A percentile compares a stretch with the other conserved stretches of the same genome.
Conservation (phyloP, 2,113 vertebrate species). For the Cololabis saira region DNA sequence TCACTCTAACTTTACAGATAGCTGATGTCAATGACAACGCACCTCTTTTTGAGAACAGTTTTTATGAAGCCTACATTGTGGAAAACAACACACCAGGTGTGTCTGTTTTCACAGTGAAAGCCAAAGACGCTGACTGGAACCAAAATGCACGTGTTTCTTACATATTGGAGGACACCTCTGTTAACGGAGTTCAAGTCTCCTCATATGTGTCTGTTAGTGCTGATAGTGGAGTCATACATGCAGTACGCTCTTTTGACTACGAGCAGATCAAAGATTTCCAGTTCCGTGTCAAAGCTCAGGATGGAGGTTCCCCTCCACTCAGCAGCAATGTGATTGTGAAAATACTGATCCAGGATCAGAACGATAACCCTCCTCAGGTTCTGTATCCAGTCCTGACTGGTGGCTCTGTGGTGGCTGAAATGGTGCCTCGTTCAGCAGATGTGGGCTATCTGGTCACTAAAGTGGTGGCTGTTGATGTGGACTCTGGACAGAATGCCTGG, state of each 20-base stretch:
- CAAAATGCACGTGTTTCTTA: constrained; percentile 40
- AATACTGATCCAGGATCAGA: background rate
- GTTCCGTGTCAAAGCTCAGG: constrained; percentile 43
- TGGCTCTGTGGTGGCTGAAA: background rate
- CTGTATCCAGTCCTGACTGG: background rate
- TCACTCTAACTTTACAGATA: constrained; percentile 39
- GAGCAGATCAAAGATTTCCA: constrained; percentile 46
- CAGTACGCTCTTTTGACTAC: constrained; percentile 43
- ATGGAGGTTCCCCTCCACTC: constrained; percentile 40
- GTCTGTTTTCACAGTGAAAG: constrained; percentile 27
- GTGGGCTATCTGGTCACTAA: constrained; percentile 7
- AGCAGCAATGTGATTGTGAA: background rate
- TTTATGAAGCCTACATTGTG: constrained; percentile 44
- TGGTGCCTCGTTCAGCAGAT: constrained; percentile 12
- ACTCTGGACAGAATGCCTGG: background rate
- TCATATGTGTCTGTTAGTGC: constrained; percentile 20
- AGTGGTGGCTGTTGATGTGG: constrained; percentile 12
- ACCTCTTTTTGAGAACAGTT: constrained; percentile 36
- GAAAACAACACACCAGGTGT: constrained; percentile 45
- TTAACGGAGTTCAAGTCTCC: constrained; percentile 38
- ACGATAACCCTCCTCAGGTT: background rate
- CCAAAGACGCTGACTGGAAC: constrained; percentile 35
- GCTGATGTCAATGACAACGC: constrained; percentile 53
- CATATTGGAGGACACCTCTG: constrained; percentile 27
- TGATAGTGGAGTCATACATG: constrained; percentile 39